A percentile compares a stretch with the other conserved stretches of the same genome.
phyloP scores from a whole-genome alignment of 92 coral and sea anemone genomes.

The Epizoanthus illoricatus region DNA sequence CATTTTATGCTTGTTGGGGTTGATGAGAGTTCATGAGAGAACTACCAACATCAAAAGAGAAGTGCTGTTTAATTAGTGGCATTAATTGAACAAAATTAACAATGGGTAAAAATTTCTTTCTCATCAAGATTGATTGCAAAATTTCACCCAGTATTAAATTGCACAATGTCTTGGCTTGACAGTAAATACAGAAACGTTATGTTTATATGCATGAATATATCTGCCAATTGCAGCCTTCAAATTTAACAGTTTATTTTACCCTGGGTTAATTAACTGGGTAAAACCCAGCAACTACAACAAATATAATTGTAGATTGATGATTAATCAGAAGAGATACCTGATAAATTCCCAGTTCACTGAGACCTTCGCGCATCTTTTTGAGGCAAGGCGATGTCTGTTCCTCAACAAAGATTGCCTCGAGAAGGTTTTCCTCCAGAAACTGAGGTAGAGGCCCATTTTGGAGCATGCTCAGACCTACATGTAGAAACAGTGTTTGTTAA shows the following conservation, averaged over 20 bases:
- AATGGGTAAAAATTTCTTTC: not conserved
- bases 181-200: not conserved
- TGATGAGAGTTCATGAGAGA: not conserved
- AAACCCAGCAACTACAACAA: not conserved
- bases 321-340: not conserved
- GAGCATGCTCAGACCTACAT: slow-evolving; percentile 25
- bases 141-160: too few relatives aligned
- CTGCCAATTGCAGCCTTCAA: not conserved
- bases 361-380: not conserved
- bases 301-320: too few relatives aligned
- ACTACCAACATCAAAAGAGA: not conserved
- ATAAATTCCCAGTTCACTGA: slow-evolving; percentile 13
- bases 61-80: not conserved
- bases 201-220: not conserved
- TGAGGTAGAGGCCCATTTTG: slow-evolving; percentile 16
- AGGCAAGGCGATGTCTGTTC: slow-evolving; percentile 12
- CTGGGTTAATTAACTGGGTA: not conserved
- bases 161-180: too few relatives aligned
- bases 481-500: not conserved
- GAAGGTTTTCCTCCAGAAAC: slow-evolving; percentile 9
- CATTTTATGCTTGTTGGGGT: too few relatives aligned
- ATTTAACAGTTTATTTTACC: not conserved
- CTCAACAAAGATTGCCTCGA: slow-evolving; percentile 7
- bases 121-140: not conserved
- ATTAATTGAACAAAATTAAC: not conserved